A percentile compares a stretch with the other conserved stretches of the same genome.
Conservation (phyloP, 2,888 invertebrate species). For the Tipula unca region DNA sequence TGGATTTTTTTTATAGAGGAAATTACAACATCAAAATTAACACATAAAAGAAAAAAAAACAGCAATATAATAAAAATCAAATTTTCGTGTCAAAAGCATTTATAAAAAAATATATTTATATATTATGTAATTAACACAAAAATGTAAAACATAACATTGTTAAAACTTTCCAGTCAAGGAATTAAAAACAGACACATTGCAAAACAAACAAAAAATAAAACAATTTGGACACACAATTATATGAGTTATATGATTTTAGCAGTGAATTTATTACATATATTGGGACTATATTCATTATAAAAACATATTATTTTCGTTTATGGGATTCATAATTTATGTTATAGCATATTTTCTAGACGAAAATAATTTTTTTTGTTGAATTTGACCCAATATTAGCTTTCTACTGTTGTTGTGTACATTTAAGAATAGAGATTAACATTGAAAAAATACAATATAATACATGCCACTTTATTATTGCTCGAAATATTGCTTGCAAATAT, state of each 20-base stretch:
- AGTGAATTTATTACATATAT: not conserved
- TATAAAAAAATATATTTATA: not conserved
- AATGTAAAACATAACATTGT: constrained; percentile 2
- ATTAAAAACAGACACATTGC: not conserved
- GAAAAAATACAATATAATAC: not conserved
- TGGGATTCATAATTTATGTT: not conserved
- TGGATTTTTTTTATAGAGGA: not conserved
- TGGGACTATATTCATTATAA: not conserved
- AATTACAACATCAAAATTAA: constrained; percentile 2
- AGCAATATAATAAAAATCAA: not conserved
- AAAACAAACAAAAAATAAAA: not conserved
- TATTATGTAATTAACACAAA: not conserved
- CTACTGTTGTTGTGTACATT: not conserved
- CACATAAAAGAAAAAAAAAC: constrained; percentile 9
- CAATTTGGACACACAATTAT: not conserved
- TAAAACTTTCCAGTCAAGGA: not conserved
- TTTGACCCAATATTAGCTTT: not conserved
- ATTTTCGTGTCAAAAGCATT: not conserved
- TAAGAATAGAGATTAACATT: not conserved
- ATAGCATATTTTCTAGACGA: not conserved
- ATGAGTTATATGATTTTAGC: not conserved
- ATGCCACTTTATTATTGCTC: not conserved
- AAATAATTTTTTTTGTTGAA: not conserved
- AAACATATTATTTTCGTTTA: not conserved
- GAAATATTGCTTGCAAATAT: too few relatives aligned